Base-by-base conservation (phyloP, 30 jellyfish, hydroid and myxozoan genomes). In the Hydractinia symbiolongicarpus region DNA sequence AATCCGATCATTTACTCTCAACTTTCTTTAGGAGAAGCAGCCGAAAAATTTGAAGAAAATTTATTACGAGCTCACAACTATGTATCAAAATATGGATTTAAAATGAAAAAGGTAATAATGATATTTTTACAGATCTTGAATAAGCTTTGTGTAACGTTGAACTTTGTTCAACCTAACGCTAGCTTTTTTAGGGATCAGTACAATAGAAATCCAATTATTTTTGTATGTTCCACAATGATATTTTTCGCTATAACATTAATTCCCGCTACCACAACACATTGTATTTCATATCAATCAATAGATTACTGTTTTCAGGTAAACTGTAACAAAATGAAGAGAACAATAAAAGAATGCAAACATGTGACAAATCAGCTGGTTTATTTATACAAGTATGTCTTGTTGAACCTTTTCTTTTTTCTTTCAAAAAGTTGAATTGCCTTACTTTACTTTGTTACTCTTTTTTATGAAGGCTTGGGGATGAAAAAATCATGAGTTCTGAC, bases 61-160 rank as follows among this genome's bases (percentile, higher is more conserved):
- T 53, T 66, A 8, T 0, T 66, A 17, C 76, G 76, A 17, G 76
- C 76, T 66, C 5, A 66, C 76, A 66, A 66, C 15, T 53, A 66
- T 66, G 76, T 66, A 50, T 19, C 21, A 50, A 66, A 66, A 66
- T 66, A 66, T 13, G 49, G 49, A 8, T 8, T 66, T 53, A 66
- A 66, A 53, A 50, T 66, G 0, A 66, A 66, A 66, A 66, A 66
- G 76, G 76, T 66, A 15, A 60, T 60, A 13, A 60, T 60, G 2
- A 13, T 30, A 30, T 30, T 0, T 30, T 0, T 30, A 30, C 44
- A 30, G 44, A 30, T 2, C 44, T 30, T 2, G 44, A 30, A 30
- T 30, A 30, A 30, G 44, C 2, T 30, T 30, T 30, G 44, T 30
- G 44, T 30, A 30, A 30, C 44, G 1, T 30, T 30, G 44, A 30